phyloP scores from a whole-genome alignment of 1,140 invertebrate genomes.

The Wiebesia pumilae region DNA sequence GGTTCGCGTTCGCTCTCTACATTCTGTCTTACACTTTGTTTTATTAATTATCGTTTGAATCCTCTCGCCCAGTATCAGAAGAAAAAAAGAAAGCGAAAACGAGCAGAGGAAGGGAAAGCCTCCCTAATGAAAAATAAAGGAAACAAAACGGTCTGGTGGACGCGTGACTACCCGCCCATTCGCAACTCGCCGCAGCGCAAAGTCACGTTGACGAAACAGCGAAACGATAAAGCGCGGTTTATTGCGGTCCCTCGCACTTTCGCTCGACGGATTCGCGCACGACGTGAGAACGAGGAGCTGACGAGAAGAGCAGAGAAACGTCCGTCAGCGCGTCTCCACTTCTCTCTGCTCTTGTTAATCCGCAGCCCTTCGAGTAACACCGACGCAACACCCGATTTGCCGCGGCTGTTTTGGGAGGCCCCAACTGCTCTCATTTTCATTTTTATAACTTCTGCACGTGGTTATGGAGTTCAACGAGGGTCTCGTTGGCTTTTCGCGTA shows the following conservation, averaged over 20 bases:
- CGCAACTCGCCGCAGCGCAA: neutral
- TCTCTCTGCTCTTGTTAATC: neutral
- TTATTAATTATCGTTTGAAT: no score
- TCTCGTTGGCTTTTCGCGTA: no score
- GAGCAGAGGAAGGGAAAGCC: neutral
- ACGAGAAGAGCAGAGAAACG: slow-evolving; percentile 54
- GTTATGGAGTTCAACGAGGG: no score
- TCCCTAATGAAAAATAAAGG: slow-evolving; percentile 12
- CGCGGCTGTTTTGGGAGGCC: neutral
- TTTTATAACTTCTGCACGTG: no score
- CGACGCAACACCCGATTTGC: no score
- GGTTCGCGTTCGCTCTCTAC: no score
- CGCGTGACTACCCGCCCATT: neutral
- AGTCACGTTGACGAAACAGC: slow-evolving; percentile 30
- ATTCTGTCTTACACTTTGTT: no score
- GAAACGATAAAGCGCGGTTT: slow-evolving; percentile 67
- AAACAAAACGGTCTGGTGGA: neutral
- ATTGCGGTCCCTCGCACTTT: slow-evolving; percentile 61
- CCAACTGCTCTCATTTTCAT: no score
- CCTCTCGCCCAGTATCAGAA: no score
- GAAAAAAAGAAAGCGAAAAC: no score
- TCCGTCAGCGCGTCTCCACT: slow-evolving; percentile 44
- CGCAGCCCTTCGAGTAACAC: no score
- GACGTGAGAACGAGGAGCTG: slow-evolving; percentile 64
- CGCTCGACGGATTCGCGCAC: slow-evolving; percentile 35